phyloP scores from a whole-genome alignment of 2,113 vertebrate genomes.

The Proterorhinus semilunaris region DNA sequence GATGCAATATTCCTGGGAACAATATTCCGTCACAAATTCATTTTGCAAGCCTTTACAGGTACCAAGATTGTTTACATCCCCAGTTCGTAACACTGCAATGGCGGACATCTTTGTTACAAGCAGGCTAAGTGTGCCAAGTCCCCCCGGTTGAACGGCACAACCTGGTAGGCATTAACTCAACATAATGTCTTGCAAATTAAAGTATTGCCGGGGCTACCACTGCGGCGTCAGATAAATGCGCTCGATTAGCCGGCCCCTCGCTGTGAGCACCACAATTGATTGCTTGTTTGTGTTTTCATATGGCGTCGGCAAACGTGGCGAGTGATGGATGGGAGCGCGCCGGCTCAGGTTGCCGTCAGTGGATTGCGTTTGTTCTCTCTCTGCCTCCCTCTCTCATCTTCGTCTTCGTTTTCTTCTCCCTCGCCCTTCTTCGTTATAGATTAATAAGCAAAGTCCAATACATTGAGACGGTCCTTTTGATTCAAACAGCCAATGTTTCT shows the following conservation, averaged over 20 bases:
- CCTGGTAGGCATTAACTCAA: constrained; percentile 76
- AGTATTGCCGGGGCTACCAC: constrained; percentile 69
- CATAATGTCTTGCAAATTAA: constrained; percentile 76
- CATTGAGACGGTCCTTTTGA: no score
- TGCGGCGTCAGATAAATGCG: constrained; percentile 68
- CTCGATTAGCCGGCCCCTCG: constrained; percentile 69
- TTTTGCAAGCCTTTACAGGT: constrained; percentile 61
- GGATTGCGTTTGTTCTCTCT: constrained; percentile 38
- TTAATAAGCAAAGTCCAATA: constrained; percentile 13
- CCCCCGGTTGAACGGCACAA: constrained; percentile 59
- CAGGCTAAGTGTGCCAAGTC: constrained; percentile 55
- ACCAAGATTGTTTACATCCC: constrained; percentile 69
- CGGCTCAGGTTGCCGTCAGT: constrained; percentile 57
- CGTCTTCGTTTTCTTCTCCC: not conserved
- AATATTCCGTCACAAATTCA: constrained; percentile 70
- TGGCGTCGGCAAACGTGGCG: constrained; percentile 52
- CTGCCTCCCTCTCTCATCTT: not conserved
- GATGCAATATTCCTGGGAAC: constrained; percentile 47
- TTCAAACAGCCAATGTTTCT: no score
- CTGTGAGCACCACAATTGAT: constrained; percentile 72
- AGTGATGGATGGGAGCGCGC: constrained; percentile 65
- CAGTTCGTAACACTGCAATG: constrained; percentile 42
- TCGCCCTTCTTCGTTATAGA: constrained; percentile 8
- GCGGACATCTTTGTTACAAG: constrained; percentile 18
- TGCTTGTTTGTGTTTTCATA: constrained; percentile 75